Evolutionary conservation across 1,140 invertebrate genomes (phyloP), one percentile per base, ranked within the genome.

Genomic region (Thalassaphorura encarpata): DNA sequence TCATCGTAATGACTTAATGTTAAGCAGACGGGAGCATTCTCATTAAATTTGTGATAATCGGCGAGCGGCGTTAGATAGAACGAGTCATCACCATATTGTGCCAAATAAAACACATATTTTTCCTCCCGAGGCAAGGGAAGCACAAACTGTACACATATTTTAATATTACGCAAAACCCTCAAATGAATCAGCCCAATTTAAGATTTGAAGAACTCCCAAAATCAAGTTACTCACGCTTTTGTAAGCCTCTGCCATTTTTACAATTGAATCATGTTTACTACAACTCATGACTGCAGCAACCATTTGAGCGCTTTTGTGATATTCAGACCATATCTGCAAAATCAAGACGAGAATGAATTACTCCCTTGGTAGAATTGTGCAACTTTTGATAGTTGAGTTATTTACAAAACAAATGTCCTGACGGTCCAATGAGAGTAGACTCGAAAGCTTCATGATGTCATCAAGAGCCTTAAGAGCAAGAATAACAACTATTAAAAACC

Each of bases 1-100:
- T 95, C 91, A 15, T 80, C 80, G 64, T 87, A 94, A 70, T 92
- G 85, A 3, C 81, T 78, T 60, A 94, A 74, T 2, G 82, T 85
- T 18, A 95, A 72, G 71, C 88, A 92, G 69, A 90, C 87, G 0
- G 89, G 89, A 0, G 89, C 84, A 77, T 92, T 90, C 75, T 93
- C 91, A 70, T 89, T 84, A 66, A 91, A 84, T 1, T 85, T 79
- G 78, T 89, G 89, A 70, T 85, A 94, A 70, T 85, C 86, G n/a
- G 89, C 72, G 13, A 95, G 72, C 4, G 89, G 83, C 4, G 89
- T 93, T 70, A 93, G 90, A 69, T 92, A 88, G 3, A 89, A 78
- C 63, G 84, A 78, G 63, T 82, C 83, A 36, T 71, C 79, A 63
- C 77, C 73, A 73, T 84, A 83, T 71, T 93, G 88, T 57, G 78